Evolutionary conservation across 53 echinoderm and acorn worm genomes (phyloP).

Genomic region (Patiria pectinifera): DNA sequence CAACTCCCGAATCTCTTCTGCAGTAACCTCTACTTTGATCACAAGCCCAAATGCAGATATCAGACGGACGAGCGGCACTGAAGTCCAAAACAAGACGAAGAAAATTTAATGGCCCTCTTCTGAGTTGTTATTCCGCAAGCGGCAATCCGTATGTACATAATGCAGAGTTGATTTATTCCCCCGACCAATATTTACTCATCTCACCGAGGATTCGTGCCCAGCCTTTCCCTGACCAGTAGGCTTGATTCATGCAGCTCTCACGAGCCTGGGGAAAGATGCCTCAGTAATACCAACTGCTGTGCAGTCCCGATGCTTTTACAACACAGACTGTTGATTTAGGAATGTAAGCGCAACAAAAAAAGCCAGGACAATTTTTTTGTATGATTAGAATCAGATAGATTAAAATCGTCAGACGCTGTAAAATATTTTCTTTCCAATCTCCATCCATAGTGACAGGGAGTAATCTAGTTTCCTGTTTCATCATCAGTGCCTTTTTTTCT

Average conservation of each 20-base stretch:
- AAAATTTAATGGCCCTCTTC: background rate
- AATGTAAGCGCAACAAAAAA: background rate
- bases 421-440: background rate
- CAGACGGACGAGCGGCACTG: background rate
- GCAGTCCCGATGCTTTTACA: background rate
- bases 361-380: background rate
- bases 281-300: background rate
- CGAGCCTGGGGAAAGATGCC: background rate
- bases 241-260: slow-evolving; percentile 4
- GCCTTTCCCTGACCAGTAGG: background rate
- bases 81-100: background rate
- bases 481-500: background rate
- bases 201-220: slow-evolving; percentile 2
- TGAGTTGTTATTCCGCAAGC: background rate
- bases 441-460: background rate
- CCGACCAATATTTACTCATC: slow-evolving; percentile 3
- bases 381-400: background rate
- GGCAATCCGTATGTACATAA: slow-evolving; percentile 23
- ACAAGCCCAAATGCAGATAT: background rate
- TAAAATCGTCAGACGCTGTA: background rate
- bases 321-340: background rate
- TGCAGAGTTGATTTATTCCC: slow-evolving; percentile 11
- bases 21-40: background rate
- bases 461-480: background rate
- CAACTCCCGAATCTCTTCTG: background rate